phyloP scores from a whole-genome alignment of 2,797 vertebrate genomes.

The Champsocephalus gunnari region DNA sequence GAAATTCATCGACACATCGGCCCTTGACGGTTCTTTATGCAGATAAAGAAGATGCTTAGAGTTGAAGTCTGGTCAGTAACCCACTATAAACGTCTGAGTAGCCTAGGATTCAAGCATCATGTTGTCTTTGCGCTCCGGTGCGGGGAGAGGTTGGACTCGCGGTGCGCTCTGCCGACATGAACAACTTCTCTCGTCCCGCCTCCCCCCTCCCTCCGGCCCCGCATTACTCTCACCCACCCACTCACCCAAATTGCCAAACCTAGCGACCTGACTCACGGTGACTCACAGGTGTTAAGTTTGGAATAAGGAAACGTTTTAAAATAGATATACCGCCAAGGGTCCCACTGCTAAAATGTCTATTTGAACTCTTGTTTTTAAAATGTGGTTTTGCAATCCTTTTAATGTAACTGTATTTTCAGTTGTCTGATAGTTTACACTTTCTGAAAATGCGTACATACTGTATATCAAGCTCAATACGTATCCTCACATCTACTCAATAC shows the following conservation, averaged over 20 bases:
- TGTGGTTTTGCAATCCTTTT: background rate
- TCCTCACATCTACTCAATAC: background rate
- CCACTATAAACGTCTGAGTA: constrained; percentile 10
- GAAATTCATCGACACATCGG: constrained; percentile 77
- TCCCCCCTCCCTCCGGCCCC: constrained; percentile 18
- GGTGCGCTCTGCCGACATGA: constrained; percentile 66
- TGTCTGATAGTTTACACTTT: background rate
- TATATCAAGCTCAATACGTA: background rate
- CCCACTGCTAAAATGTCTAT: background rate
- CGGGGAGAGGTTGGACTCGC: constrained; percentile 64
- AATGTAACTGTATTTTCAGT: background rate
- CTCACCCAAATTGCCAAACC: constrained; percentile 48
- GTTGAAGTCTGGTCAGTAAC: background rate
- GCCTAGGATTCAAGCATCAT: constrained; percentile 33
- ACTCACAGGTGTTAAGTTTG: constrained; percentile 65
- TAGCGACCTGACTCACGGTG: constrained; percentile 61
- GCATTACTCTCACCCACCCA: constrained; percentile 22
- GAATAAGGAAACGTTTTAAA: constrained; percentile 36
- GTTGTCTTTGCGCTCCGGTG: constrained; percentile 48
- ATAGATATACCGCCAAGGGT: constrained; percentile 1
- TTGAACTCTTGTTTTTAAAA: background rate
- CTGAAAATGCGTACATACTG: too few relatives aligned
- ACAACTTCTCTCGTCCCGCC: constrained; percentile 70
- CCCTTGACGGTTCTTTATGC: constrained; percentile 14
- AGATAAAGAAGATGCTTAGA: background rate